A percentile compares a stretch with the other conserved stretches of the same genome.
Evolutionary conservation across 2,113 vertebrate species (phyloP).

Genomic region (Gila orcuttii): DNA sequence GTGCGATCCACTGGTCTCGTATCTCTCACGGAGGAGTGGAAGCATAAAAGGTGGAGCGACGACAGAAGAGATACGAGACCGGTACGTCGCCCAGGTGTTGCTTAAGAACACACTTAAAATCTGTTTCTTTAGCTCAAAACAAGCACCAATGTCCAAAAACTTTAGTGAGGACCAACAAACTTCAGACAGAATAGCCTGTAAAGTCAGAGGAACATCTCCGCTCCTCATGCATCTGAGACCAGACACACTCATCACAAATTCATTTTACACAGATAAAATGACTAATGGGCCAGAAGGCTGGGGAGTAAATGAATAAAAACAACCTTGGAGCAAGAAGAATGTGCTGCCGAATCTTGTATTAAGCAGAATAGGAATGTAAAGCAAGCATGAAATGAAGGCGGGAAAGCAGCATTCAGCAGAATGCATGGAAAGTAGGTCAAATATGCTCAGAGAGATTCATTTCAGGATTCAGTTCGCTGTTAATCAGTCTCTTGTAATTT

Average conservation of each 20-base stretch:
- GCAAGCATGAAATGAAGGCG: slow-evolving; percentile 56
- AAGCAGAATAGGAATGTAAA: slow-evolving; percentile 32
- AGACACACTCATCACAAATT: slow-evolving; percentile 57
- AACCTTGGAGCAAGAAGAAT: slow-evolving; percentile 38
- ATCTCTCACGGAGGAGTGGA: too few species aligned
- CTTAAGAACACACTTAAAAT: background rate
- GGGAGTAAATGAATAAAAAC: slow-evolving; percentile 54
- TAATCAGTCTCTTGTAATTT: slow-evolving; percentile 31
- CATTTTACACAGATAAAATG: slow-evolving; percentile 61
- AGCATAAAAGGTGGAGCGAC: too few species aligned
- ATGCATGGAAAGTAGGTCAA: slow-evolving; percentile 47
- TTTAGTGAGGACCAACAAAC: slow-evolving; percentile 16
- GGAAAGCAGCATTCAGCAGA: slow-evolving; percentile 1
- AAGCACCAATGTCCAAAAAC: background rate
- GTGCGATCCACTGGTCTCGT: too few species aligned
- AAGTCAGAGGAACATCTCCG: slow-evolving; percentile 9
- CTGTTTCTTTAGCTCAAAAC: background rate
- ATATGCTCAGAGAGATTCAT: slow-evolving; percentile 23
- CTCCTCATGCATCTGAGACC: slow-evolving; percentile 35
- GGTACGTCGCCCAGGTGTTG: too few species aligned
- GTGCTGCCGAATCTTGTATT: slow-evolving; percentile 32
- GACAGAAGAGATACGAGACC: too few species aligned
- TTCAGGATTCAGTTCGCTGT: slow-evolving; percentile 35
- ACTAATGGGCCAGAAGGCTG: slow-evolving; percentile 59
- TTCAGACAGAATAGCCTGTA: slow-evolving; percentile 9